A percentile compares a stretch with the other conserved stretches of the same genome.
phyloP scores from a whole-genome alignment of 2,113 vertebrate species.

The Gavialis gangeticus region DNA sequence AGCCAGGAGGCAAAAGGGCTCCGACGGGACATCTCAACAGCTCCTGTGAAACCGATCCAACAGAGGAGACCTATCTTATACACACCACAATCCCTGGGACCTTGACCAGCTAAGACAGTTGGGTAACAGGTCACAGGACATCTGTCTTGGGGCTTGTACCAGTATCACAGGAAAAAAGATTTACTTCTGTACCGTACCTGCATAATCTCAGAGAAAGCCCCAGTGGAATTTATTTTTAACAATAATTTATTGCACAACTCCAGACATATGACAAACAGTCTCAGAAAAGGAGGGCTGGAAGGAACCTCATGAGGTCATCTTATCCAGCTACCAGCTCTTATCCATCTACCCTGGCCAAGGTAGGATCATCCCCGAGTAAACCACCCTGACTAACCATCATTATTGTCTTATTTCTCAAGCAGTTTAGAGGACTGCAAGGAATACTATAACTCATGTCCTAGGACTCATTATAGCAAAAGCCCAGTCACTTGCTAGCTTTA shows the following conservation, averaged over 20 bases:
- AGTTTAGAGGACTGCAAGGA: neutral
- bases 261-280: too few relatives aligned
- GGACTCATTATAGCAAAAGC: neutral
- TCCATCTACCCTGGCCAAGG: too few relatives aligned
- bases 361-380: too few relatives aligned
- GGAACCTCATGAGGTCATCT: too few relatives aligned
- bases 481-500: neutral
- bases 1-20: conserved; percentile 96
- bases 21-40: conserved; percentile 90
- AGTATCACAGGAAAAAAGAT: neutral
- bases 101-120: neutral
- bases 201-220: neutral
- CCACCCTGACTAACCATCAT: too few relatives aligned
- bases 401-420: neutral
- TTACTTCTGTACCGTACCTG: neutral
- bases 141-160: neutral
- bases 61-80: neutral
- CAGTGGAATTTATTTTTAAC: neutral
- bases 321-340: too few relatives aligned
- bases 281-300: neutral
- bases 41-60: conserved; percentile 77
- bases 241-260: too few relatives aligned
- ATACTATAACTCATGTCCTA: neutral
- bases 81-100: neutral
- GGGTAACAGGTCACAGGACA: accelerated